Base-by-base conservation (phyloP, 2,113 vertebrate species). In the Argyrosomus japonicus region DNA sequence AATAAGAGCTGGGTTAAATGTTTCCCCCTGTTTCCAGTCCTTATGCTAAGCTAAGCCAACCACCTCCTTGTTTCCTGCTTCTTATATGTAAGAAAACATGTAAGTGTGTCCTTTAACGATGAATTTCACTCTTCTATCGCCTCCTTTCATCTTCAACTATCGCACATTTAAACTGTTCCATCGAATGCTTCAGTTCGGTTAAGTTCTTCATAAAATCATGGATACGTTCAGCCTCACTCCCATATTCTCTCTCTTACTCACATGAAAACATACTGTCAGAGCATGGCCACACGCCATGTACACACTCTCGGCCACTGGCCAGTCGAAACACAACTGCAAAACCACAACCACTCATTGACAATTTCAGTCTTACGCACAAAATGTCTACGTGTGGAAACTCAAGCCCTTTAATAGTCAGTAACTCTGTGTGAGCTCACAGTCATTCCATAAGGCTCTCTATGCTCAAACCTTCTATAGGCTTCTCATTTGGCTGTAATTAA, bases 261-360 rank as follows among this genome's bases (percentile, higher is more conserved):
- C 67, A 54, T 68, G 69, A 64, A 61, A 57, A 67, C 51, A 83
- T 70, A 43, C 58, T 56, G 64, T 77, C 53, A 62, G 43, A 89
- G 45, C 60, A 68, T 85, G 83, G 68, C 68, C 81, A 72, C 45
- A 61, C 72, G 76, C 78, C 83, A 74, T 63, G 71, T 57, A 72
- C 62, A 84, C 76, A 84, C 80, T 86, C 88, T 77, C 67, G 81
- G 86, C 83, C 57, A n/a, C 13, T 6, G 25, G 82, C 89, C 87
- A 91, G 79, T 77, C 69, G 79, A 83, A 73, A 86, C 82, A 74
- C 50, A 11, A 80, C 57, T 45, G 36, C 87, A 81, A 75, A 45
- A 74, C 78, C 51, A 65, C 68, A 72, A 48, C 17, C 25, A 6
- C 21, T 88, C 89, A 93, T 89, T 91, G 81, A 93, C 81, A 81